Base-by-base conservation (phyloP, 2,888 invertebrate species). In the Plebejus anna region DNA sequence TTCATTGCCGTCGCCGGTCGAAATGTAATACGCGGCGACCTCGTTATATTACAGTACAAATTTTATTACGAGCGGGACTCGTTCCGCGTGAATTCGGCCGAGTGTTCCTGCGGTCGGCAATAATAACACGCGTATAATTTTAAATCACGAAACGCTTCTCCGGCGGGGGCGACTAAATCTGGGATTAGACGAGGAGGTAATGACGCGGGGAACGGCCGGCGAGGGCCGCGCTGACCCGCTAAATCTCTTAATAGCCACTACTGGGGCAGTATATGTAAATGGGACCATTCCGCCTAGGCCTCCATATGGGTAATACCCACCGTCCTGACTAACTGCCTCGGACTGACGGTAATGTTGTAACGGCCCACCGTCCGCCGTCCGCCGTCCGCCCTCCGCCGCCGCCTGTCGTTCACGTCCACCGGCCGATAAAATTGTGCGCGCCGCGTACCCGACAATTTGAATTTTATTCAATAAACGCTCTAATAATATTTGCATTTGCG, bases 391-490 rank as follows among this genome's bases (percentile, higher is more conserved):
- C 13, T 4, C 51, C 51, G 51, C 47, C 55, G 16, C 55, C 55
- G 55, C 55, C 4, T 16, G 55, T 16, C 51, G 55, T 36, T 70
- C 76, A 76, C 76, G 76, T 76, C 70, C 76, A 38, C 55, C 51
- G 70, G 51, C 70, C 51, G 70, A 75, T 75, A 55, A 76, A 55
- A 70, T 51, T 55, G 51, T 76, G 51, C 38, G 76, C 70, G 76
- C 66, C 38, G 36, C 76, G 36, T 70, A 55, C 47, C 70, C 70
- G 70, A 70, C 51, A 38, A 71, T 76, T 76, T 55, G n/a, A 76
- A 70, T 76, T 51, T 76, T 70, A 76, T 76, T 71, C 76, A 70
- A 76, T 76, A 76, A 76, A 76, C 76, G 70, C 70, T 75, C 66
- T 55, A 76, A 76, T 76, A 70, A 57, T 76, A 71, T 71, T 70